phyloP scores from a whole-genome alignment of 2,797 vertebrate species.

The Platalea minor region DNA sequence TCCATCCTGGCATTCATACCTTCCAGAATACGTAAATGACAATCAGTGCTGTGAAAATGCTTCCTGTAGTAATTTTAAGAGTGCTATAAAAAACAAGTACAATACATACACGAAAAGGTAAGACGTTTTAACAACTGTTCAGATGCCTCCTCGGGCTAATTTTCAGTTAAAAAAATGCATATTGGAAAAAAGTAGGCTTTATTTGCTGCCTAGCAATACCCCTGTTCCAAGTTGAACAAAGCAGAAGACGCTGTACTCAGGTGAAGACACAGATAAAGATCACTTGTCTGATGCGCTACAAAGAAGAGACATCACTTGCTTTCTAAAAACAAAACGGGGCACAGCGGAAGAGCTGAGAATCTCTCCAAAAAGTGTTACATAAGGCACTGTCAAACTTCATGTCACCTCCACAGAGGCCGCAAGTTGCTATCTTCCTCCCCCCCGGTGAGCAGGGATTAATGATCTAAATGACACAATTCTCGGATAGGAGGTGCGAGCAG shows the following conservation, averaged over 20 bases:
- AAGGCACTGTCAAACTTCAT: conserved; percentile 70
- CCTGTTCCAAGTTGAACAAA: background rate
- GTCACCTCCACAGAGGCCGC: conserved; percentile 63
- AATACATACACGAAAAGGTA: background rate
- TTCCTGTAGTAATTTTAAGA: background rate
- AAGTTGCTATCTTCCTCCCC: conserved; percentile 10
- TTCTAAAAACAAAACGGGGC: background rate
- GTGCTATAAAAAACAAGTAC: background rate
- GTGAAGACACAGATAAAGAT: background rate
- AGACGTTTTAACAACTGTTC: background rate
- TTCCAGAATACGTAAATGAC: background rate
- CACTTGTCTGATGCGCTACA: background rate
- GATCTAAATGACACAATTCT: conserved; percentile 43
- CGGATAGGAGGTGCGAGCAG: background rate
- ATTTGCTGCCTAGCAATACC: background rate
- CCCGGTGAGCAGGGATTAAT: conserved; percentile 38
- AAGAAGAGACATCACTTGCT: background rate
- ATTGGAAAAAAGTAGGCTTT: background rate
- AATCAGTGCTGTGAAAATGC: background rate
- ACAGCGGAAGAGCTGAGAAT: background rate
- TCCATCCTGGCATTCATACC: background rate
- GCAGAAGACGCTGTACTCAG: background rate
- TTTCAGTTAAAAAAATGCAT: background rate
- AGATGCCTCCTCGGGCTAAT: background rate
- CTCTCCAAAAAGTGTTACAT: conserved; percentile 61